Evolutionary conservation across 2,797 vertebrate species (phyloP), one percentile per base, ranked within the genome.

Genomic region (Lophius americanus): DNA sequence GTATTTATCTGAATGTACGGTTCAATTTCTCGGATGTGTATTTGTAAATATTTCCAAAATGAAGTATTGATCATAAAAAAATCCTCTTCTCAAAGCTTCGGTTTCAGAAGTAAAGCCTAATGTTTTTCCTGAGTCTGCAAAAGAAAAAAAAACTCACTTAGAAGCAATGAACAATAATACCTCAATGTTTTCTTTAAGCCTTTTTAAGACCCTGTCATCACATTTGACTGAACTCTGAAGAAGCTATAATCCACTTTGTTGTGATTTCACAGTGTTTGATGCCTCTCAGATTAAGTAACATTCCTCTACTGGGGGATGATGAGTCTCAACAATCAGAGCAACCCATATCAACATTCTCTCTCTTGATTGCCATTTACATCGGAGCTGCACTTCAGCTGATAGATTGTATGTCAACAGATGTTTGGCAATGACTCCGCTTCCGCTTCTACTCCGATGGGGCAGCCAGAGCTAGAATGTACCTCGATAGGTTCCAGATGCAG

Each of bases 381-480:
- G 54, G 23, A 32, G 51, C 64, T 69, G 54, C 48, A 76, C 78
- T 71, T 81, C 60, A 76, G 79, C 75, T 70, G 61, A 76, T 63
- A 75, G 81, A 85, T 70, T 51, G 62, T 66, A 62, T 71, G 72
- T 58, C 70, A 77, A 81, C 88, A 91, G 80, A 88, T 86, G 83
- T 88, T 88, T 83, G 78, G 82, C 68, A 41, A 43, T 0, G 70
- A 64, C 53, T 59, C 56, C 51, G 52, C 51, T 9, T 59, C 56
- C 51, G 52, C 51, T 9, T 33, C 36, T 76, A 41, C 65, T 83
- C 74, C 65, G 62, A 86, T 70, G 43, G 62, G 79, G 82, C 71
- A 64, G 11, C 52, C 64, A 62, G 64, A 55, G 36, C 14, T 32
- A 51, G 59, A 13, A 4, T 80, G 52, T 5, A 66, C 60, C 68